These are phyloP conservation scores for Linhomoeus sp. DNA, from an alignment of 2,888 invertebrate species.

Conservation along the genomic window DNA sequence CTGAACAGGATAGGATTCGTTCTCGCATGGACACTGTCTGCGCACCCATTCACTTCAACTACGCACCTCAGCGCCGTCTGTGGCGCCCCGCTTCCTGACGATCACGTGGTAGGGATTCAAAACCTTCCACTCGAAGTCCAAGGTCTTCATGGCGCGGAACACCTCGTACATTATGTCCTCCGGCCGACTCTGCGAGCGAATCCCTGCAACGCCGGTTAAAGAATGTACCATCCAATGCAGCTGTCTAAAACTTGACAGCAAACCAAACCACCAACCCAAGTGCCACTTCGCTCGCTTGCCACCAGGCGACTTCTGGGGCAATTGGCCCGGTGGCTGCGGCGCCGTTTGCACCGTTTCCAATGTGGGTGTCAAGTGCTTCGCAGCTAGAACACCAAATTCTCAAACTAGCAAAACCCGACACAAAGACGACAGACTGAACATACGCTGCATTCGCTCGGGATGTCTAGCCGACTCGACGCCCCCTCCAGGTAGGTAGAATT, in stretches of 20 bases:
- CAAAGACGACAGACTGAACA: constrained; percentile 1
- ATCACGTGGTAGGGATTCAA: constrained; percentile 87
- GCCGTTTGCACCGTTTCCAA: constrained; percentile 9
- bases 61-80: constrained; percentile 4
- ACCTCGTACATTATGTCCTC: constrained; percentile 99
- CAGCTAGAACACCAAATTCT: constrained; percentile 5
- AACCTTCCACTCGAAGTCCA: constrained; percentile 97
- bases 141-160: constrained; percentile 90
- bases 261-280: constrained; percentile 41
- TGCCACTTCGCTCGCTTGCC: constrained; percentile 96
- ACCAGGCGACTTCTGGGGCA: constrained; percentile 7
- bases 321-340: not conserved
- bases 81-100: constrained; percentile 60
- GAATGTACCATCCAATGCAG: no score
- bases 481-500: constrained; percentile 62
- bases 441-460: constrained; percentile 34
- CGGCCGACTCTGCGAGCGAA: constrained; percentile 93
- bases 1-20: constrained; percentile 5
- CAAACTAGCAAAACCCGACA: not conserved
- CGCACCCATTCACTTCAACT: no score
- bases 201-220: no score
- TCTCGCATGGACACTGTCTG: no score
- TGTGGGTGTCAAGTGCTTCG: constrained; percentile 17
- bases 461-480: constrained; percentile 22
- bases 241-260: no score